Evolutionary conservation across 1,140 invertebrate species (phyloP).

Genomic region (Drosophila navojoa): DNA sequence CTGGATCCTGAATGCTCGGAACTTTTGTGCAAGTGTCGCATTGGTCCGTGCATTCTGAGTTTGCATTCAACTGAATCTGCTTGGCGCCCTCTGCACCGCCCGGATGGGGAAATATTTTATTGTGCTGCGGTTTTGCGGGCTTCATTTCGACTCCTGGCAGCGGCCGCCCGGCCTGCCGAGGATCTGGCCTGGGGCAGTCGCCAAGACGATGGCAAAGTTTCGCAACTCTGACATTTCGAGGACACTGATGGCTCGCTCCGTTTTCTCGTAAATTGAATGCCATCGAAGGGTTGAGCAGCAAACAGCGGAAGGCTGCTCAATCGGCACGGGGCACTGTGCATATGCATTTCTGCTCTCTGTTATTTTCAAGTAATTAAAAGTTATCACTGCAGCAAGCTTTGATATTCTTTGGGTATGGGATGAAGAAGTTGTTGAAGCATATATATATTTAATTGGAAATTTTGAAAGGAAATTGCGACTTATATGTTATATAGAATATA

Average conservation of each 20-base stretch:
- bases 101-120: constrained; percentile 70
- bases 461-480: too few relatives aligned
- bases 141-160: constrained; percentile 1
- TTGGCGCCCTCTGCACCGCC: constrained; percentile 8
- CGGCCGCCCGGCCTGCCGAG: too few relatives aligned
- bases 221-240: constrained; percentile 56
- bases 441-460: too few relatives aligned
- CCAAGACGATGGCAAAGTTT: constrained; percentile 56
- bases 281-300: constrained; percentile 1
- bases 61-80: constrained; percentile 27
- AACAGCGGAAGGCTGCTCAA: background rate
- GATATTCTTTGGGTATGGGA: too few relatives aligned
- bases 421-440: too few relatives aligned
- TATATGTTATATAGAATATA: too few relatives aligned
- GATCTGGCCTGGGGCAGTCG: constrained; percentile 2
- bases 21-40: constrained; percentile 75
- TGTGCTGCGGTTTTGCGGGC: constrained; percentile 63
- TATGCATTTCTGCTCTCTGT: background rate
- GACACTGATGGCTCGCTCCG: constrained; percentile 43
- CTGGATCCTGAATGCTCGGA: constrained; percentile 42
- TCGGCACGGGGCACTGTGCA: background rate
- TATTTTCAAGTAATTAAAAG: background rate
- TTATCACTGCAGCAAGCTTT: background rate
- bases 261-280: constrained; percentile 22
- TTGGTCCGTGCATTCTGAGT: constrained; percentile 66